Percentiles rank a stretch among this genome's conserved stretches.
Evolutionary conservation across 1,140 invertebrate genomes (phyloP).

Genomic region (Trigoniulus corallinus): DNA sequence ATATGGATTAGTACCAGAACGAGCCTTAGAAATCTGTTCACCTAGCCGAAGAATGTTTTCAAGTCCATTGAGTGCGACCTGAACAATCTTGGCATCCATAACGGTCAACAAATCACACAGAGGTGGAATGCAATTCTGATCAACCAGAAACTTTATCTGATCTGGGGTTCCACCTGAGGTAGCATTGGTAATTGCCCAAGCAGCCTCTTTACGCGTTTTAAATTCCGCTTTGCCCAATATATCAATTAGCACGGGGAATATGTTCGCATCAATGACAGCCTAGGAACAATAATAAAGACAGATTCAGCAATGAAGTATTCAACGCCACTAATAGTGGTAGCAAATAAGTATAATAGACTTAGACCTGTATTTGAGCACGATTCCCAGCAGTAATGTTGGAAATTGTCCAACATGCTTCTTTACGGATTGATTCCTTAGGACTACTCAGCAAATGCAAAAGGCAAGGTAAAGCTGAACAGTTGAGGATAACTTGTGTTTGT

Average conservation of each 20-base stretch:
- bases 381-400: slow-evolving; percentile 97
- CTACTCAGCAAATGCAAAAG: slow-evolving; percentile 62
- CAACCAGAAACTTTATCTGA: slow-evolving; percentile 51
- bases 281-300: slow-evolving; percentile 29
- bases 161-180: slow-evolving; percentile 86
- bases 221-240: slow-evolving; percentile 84
- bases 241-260: slow-evolving; percentile 81
- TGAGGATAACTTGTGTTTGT: slow-evolving; percentile 87
- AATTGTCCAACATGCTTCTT: slow-evolving; percentile 97
- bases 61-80: slow-evolving; percentile 87
- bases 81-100: slow-evolving; percentile 91
- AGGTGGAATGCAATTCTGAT: slow-evolving; percentile 71
- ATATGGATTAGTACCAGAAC: slow-evolving; percentile 66
- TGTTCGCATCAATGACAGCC: slow-evolving; percentile 88
- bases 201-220: slow-evolving; percentile 92
- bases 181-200: slow-evolving; percentile 96
- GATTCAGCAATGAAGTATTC: neutral
- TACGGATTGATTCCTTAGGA: slow-evolving; percentile 68
- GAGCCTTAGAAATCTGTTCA: slow-evolving; percentile 53
- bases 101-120: slow-evolving; percentile 86
- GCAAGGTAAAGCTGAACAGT: slow-evolving; percentile 75
- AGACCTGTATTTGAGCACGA: slow-evolving; percentile 71
- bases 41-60: slow-evolving; percentile 91
- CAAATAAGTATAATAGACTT: too few species aligned
- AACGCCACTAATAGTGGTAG: too few species aligned